Conservation (phyloP, 2,888 invertebrate genomes). For the Leptothorax acervorum region DNA sequence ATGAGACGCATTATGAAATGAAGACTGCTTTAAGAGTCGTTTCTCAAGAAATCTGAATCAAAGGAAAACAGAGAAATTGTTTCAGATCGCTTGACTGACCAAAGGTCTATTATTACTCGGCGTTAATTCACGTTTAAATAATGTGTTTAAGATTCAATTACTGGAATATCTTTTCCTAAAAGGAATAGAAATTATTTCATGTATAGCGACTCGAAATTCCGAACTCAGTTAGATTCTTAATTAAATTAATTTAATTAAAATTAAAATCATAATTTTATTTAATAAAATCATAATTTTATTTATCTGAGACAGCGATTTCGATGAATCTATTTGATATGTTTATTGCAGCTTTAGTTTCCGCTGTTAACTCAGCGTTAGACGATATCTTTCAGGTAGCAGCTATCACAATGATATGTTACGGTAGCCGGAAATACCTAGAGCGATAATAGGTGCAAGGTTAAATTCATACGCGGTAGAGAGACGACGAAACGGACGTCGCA, state of each 20-base stretch:
- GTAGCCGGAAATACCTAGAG: background rate
- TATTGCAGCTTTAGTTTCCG: background rate
- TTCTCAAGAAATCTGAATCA: conserved; percentile 2
- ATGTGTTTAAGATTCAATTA: background rate
- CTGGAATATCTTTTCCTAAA: background rate
- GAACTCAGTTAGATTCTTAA: background rate
- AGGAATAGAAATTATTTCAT: background rate
- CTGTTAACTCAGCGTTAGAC: background rate
- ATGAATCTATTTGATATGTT: background rate
- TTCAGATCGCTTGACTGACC: background rate
- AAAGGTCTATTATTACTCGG: background rate
- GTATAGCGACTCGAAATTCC: background rate
- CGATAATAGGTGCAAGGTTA: conserved; percentile 41
- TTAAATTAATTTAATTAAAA: background rate
- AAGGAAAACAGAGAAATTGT: conserved; percentile 1
- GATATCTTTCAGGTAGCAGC: background rate
- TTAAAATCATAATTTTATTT: background rate
- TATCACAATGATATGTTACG: background rate
- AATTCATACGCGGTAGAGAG: conserved; percentile 28
- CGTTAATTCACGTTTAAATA: background rate
- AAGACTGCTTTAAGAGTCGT: background rate
- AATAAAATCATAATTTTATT: background rate
- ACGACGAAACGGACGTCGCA: conserved; percentile 20
- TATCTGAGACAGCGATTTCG: background rate
- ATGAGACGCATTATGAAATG: background rate